phyloP scores from a whole-genome alignment of 2,888 invertebrate species.

The Chironomus tentans region DNA sequence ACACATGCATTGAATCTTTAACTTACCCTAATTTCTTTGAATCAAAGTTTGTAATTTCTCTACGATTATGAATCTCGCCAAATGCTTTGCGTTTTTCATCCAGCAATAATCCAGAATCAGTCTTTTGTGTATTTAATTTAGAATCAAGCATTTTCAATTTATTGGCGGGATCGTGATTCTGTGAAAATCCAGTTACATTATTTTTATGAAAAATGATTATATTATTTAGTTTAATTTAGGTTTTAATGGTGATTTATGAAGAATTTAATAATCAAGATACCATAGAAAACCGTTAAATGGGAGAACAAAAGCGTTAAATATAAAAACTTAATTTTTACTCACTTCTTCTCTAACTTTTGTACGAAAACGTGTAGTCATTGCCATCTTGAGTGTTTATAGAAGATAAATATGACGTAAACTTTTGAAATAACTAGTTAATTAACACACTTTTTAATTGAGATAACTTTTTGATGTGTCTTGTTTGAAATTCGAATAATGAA shows the following conservation, averaged over 20 bases:
- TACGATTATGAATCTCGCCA: conserved; percentile 7
- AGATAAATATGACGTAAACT: too few relatives aligned
- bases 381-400: background rate
- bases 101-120: background rate
- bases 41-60: background rate
- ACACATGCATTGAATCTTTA: background rate
- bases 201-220: too few relatives aligned
- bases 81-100: conserved; percentile 14
- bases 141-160: background rate
- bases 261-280: background rate
- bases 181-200: background rate
- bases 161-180: background rate
- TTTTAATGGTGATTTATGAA: too few relatives aligned
- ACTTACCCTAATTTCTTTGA: background rate
- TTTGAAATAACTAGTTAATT: too few relatives aligned
- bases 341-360: background rate
- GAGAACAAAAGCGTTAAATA: background rate
- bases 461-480: too few relatives aligned
- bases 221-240: too few relatives aligned
- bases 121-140: background rate
- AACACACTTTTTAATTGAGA: too few relatives aligned
- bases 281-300: background rate
- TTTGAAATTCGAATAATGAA: too few relatives aligned
- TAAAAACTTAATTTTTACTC: background rate
- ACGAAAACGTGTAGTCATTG: conserved; percentile 13